A percentile compares a stretch with the other conserved stretches of the same genome.
Conservation (phyloP, 1,140 invertebrate species). For the Bombus pyrosoma region DNA sequence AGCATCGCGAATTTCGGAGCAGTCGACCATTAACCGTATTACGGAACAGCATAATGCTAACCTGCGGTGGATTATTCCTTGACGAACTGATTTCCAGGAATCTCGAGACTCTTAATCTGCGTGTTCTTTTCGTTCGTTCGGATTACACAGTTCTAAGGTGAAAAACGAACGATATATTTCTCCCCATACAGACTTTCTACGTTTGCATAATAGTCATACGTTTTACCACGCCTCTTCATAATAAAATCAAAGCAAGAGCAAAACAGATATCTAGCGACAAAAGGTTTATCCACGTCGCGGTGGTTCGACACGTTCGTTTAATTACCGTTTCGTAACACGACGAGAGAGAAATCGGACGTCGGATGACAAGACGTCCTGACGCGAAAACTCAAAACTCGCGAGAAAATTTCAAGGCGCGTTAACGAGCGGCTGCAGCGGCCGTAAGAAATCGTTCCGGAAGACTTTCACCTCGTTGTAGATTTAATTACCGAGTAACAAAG, state of each 20-base stretch:
- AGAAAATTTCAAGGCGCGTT: background rate
- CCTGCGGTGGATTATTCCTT: background rate
- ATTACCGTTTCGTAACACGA: background rate
- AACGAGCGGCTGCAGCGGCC: background rate
- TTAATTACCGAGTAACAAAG: constrained; percentile 40
- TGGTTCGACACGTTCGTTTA: background rate
- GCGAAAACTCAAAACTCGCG: background rate
- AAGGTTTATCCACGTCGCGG: background rate
- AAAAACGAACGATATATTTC: background rate
- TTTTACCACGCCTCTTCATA: background rate
- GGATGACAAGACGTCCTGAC: no score
- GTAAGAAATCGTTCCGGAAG: constrained; percentile 23
- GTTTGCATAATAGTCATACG: background rate
- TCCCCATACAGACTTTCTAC: no score
- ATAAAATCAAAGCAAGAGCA: background rate
- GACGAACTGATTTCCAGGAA: background rate
- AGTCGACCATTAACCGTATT: background rate
- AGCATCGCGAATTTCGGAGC: constrained; percentile 20
- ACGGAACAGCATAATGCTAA: background rate
- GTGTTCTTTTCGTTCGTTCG: background rate
- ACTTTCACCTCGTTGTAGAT: constrained; percentile 34
- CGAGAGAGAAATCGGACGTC: no score
- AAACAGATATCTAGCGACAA: background rate
- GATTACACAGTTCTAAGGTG: background rate
- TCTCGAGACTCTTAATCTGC: background rate